Conservation (phyloP, 1,140 invertebrate genomes). For the Lepidostoma basale region DNA sequence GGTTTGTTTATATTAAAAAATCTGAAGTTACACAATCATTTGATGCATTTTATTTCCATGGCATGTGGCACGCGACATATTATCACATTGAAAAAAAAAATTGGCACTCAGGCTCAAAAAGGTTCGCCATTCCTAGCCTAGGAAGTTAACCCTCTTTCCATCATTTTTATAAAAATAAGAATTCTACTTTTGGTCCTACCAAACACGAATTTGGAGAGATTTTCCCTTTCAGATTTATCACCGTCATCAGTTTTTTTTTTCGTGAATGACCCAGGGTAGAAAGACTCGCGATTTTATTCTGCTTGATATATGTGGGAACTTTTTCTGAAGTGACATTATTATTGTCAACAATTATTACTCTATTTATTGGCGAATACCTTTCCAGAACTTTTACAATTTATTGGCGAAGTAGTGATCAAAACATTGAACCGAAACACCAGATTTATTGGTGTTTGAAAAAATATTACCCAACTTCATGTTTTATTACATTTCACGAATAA, state of each 20-base stretch:
- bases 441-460: no score
- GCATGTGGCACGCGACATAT: no score
- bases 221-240: conserved; percentile 34
- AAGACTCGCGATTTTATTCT: conserved; percentile 4
- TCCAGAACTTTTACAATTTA: background rate
- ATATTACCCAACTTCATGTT: no score
- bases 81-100: no score
- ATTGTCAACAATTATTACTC: background rate
- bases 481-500: no score
- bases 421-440: no score
- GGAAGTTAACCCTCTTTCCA: conserved; percentile 41
- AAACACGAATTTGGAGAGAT: conserved; percentile 24
- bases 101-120: no score
- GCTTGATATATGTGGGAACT: conserved; percentile 1
- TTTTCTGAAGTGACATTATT: background rate
- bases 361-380: background rate
- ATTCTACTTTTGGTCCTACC: background rate
- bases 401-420: no score
- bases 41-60: no score
- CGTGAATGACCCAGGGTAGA: conserved; percentile 1
- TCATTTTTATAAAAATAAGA: conserved; percentile 45
- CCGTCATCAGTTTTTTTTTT: conserved; percentile 42
- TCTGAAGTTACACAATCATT: no score
- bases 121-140: no score
- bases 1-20: no score